phyloP scores from a whole-genome alignment of 2,113 vertebrate genomes.

The Callaeas wilsoni region DNA sequence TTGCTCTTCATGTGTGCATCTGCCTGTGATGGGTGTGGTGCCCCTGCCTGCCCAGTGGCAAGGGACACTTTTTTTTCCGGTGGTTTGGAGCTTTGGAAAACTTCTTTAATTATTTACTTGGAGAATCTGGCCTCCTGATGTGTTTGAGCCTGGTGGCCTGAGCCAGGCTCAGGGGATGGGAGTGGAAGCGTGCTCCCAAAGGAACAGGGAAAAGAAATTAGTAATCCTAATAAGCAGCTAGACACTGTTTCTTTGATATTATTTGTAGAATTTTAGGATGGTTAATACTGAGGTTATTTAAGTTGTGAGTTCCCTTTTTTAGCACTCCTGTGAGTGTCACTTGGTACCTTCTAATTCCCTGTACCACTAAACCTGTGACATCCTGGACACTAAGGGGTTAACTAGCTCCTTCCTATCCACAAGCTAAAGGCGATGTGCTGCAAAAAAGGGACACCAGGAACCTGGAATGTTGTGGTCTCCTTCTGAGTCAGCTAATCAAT shows the following conservation, averaged over 20 bases:
- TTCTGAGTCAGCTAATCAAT: conserved; percentile 36
- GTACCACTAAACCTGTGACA: not conserved
- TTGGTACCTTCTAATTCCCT: not conserved
- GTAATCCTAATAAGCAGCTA: not conserved
- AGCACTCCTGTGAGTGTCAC: not conserved
- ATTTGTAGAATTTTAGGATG: not conserved
- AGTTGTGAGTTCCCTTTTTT: not conserved
- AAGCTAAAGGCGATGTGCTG: not conserved
- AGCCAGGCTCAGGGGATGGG: not conserved
- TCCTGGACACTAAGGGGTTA: not conserved
- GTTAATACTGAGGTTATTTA: not conserved
- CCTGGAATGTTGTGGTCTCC: not conserved
- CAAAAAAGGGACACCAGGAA: not conserved
- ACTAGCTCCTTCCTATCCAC: not conserved
- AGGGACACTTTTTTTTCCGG: too few species aligned
- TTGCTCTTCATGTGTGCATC: too few species aligned
- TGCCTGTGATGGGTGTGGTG: not conserved
- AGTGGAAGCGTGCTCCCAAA: not conserved
- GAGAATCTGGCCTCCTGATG: not conserved
- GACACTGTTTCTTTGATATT: not conserved
- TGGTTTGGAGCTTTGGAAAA: not conserved
- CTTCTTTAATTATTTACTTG: not conserved
- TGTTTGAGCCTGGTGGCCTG: not conserved
- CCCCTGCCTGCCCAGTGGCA: not conserved
- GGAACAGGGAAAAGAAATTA: not conserved